A percentile compares a stretch with the other conserved stretches of the same genome.
Evolutionary conservation across 2,113 vertebrate species (phyloP).

Genomic region (Varanus komodoensis): DNA sequence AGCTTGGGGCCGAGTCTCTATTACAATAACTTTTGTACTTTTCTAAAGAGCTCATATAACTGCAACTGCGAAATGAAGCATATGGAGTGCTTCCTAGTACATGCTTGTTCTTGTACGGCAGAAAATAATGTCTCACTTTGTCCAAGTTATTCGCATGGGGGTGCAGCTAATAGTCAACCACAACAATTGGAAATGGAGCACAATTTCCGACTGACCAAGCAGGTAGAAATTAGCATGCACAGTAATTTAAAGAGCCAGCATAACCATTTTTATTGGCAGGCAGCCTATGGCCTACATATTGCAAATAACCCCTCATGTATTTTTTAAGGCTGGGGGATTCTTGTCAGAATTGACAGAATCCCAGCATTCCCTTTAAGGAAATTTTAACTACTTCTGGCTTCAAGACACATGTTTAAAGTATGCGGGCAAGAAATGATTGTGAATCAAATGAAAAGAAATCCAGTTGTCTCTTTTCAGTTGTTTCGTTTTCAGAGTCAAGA

Average conservation of each 20-base stretch:
- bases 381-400: neutral
- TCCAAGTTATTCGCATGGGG: neutral
- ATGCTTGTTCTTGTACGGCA: neutral
- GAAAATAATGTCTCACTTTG: no score
- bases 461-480: neutral
- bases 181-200: neutral
- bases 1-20: neutral
- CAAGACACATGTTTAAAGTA: neutral
- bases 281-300: neutral
- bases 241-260: neutral
- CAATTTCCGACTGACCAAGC: neutral
- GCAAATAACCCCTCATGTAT: neutral
- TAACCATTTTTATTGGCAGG: neutral
- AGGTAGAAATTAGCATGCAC: neutral
- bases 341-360: neutral
- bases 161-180: neutral
- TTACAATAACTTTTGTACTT: neutral
- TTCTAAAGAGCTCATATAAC: neutral
- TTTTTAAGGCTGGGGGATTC: neutral
- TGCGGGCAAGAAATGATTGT: neutral
- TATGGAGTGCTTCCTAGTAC: rapidly evolving
- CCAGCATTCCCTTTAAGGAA: neutral
- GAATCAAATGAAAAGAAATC: neutral
- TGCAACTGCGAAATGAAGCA: neutral
- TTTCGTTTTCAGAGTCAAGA: neutral